phyloP scores from a whole-genome alignment of 2,888 invertebrate genomes.

The Spilosoma lubricipeda region DNA sequence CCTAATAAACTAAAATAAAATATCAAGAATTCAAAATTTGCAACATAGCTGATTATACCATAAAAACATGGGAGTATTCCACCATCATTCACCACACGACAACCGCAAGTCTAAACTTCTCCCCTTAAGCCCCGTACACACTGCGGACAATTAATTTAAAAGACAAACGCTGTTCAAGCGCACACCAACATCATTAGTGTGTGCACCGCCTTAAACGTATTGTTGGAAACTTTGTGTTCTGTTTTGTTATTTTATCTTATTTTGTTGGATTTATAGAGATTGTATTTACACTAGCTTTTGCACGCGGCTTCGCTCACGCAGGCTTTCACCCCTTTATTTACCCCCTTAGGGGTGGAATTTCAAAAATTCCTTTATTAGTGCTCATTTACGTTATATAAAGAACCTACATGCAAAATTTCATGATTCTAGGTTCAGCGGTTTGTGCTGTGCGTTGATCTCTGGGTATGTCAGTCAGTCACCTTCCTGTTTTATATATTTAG shows the following conservation, averaged over 20 bases:
- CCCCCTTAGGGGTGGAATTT: too few species aligned
- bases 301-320: too few species aligned
- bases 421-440: too few species aligned
- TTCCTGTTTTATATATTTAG: too few species aligned
- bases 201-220: conserved; percentile 55
- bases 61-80: conserved; percentile 13
- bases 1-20: too few species aligned
- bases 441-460: too few species aligned
- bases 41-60: conserved; percentile 7
- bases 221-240: conserved; percentile 32
- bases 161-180: conserved; percentile 77
- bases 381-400: too few species aligned
- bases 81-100: conserved; percentile 26
- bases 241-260: not conserved
- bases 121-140: conserved; percentile 50
- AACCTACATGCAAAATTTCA: too few species aligned
- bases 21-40: not conserved
- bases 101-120: conserved; percentile 23
- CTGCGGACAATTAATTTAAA: conserved; percentile 76
- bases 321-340: too few species aligned
- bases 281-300: not conserved
- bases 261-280: not conserved
- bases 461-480: too few species aligned
- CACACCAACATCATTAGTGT: conserved; percentile 75
- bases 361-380: too few species aligned